A percentile compares a stretch with the other conserved stretches of the same genome.
phyloP scores from a whole-genome alignment of 30 jellyfish, hydroid and myxozoan genomes.

The Pelagia noctiluca region DNA sequence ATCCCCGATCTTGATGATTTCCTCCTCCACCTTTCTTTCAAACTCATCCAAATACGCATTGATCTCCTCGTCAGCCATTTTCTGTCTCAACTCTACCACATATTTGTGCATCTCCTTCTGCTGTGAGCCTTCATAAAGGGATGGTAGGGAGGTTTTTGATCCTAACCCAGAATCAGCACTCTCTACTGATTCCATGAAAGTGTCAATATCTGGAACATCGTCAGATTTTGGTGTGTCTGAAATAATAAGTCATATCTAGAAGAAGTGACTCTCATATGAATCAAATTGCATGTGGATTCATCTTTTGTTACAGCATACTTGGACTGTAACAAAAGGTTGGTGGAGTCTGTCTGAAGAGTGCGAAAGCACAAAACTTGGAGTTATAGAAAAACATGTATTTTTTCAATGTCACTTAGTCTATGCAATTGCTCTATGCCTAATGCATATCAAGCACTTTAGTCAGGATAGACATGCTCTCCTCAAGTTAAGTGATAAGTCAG shows the following conservation, averaged over 20 bases:
- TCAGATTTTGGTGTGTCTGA: constrained; percentile 35
- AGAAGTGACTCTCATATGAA: not conserved
- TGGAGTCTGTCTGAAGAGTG: too few relatives aligned
- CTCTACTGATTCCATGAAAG: constrained; percentile 32
- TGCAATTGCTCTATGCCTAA: too few relatives aligned
- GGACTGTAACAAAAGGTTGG: not conserved
- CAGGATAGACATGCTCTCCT: too few relatives aligned
- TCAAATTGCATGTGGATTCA: not conserved
- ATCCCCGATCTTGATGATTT: constrained; percentile 86
- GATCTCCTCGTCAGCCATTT: constrained; percentile 95
- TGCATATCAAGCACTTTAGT: too few relatives aligned
- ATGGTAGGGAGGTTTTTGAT: constrained; percentile 62
- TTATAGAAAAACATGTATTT: too few relatives aligned
- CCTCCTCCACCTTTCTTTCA: constrained; percentile 87
- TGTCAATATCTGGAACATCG: constrained; percentile 53
- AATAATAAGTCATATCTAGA: not conserved
- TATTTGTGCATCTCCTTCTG: constrained; percentile 75
- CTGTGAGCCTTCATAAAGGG: constrained; percentile 52
- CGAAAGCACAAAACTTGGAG: not conserved
- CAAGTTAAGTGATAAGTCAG: too few relatives aligned
- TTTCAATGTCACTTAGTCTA: too few relatives aligned
- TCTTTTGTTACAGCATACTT: not conserved
- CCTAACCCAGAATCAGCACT: constrained; percentile 31
- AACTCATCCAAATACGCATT: constrained; percentile 84
- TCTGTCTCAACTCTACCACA: constrained; percentile 59